Evolutionary conservation across 2,888 invertebrate genomes (phyloP).

Genomic region (Apomyelois bistriatella): DNA sequence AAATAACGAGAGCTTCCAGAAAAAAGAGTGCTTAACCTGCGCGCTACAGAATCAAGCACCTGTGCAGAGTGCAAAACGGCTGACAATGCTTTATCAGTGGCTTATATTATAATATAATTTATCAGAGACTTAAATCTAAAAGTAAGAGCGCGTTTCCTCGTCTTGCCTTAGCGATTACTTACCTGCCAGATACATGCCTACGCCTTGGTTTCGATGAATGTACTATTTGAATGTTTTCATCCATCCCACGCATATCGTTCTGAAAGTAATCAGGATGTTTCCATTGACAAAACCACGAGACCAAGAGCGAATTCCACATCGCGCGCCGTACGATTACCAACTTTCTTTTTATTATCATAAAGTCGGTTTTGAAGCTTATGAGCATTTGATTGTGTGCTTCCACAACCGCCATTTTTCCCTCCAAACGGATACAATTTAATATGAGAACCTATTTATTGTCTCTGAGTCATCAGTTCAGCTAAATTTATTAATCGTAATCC

Average conservation of each 20-base stretch:
- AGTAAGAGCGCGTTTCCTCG: too few species aligned
- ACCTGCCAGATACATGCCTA: not conserved
- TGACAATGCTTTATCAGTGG: too few species aligned
- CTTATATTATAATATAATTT: too few species aligned
- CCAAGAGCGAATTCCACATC: conserved; percentile 4
- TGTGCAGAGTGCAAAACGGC: too few species aligned
- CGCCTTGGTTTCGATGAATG: not conserved
- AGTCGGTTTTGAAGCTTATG: not conserved
- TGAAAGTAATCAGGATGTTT: conserved; percentile 42
- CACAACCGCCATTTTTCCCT: conserved; percentile 22
- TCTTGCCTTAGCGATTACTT: too few species aligned
- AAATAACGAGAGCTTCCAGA: too few species aligned
- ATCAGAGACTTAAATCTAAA: too few species aligned
- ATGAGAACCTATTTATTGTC: conserved; percentile 23
- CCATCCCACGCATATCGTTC: conserved; percentile 13
- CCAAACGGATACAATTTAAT: conserved; percentile 38
- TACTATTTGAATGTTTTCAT: conserved; percentile 13
- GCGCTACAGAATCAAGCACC: too few species aligned
- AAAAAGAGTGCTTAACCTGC: too few species aligned
- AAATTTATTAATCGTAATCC: not conserved
- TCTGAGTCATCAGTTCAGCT: not conserved
- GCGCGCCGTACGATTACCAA: not conserved
- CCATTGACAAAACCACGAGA: conserved; percentile 37
- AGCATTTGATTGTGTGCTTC: conserved; percentile 2
- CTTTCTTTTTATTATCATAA: not conserved